A percentile compares a stretch with the other conserved stretches of the same genome.
Conservation (phyloP, 2,888 invertebrate genomes). For the Parapristionchus giblindavisi region DNA sequence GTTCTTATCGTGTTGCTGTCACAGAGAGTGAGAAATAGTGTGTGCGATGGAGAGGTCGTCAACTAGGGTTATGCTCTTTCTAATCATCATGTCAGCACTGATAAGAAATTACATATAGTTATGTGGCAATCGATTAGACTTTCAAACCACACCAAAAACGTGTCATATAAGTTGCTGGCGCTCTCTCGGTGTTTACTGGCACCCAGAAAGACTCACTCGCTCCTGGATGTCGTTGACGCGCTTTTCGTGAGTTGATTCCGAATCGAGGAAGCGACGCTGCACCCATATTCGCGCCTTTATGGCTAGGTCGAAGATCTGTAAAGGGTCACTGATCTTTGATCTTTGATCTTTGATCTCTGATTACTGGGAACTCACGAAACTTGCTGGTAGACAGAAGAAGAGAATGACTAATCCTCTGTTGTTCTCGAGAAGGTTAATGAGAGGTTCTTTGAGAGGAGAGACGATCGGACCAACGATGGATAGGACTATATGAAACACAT, state of each 20-base stretch:
- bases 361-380: conserved; percentile 72
- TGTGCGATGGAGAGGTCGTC: no score
- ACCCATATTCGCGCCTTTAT: conserved; percentile 57
- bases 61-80: no score
- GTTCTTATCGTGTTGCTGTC: no score
- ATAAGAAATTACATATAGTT: no score
- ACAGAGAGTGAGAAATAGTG: no score
- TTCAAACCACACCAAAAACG: no score
- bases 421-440: conserved; percentile 52
- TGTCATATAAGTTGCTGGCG: background rate
- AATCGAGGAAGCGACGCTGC: conserved; percentile 49
- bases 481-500: background rate
- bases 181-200: background rate
- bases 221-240: conserved; percentile 55
- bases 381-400: conserved; percentile 78
- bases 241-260: conserved; percentile 59
- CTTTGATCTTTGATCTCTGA: background rate
- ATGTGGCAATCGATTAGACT: no score
- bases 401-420: conserved; percentile 74
- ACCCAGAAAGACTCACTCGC: conserved; percentile 31
- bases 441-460: conserved; percentile 29
- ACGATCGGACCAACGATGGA: background rate
- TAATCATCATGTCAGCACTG: no score
- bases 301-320: conserved; percentile 61
- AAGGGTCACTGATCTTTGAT: conserved; percentile 13